Evolutionary conservation across 37 sponge, comb jelly and placozoan species (phyloP).

Genomic region (Halisarca cf. caerulea): DNA sequence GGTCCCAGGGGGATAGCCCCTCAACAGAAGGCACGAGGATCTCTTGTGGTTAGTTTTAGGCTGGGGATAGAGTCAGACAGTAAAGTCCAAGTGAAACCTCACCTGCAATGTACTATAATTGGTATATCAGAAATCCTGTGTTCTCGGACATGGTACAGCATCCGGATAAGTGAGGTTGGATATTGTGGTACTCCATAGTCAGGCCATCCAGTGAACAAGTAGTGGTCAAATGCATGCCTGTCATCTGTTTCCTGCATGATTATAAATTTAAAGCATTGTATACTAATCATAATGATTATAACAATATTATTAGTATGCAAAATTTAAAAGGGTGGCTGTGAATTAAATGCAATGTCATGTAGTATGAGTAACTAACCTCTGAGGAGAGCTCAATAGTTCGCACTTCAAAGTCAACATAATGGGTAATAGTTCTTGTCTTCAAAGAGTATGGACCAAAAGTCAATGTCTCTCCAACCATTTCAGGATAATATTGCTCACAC

Average conservation of each 20-base stretch:
- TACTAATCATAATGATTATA: no score
- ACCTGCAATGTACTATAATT: neutral
- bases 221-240: slow-evolving; percentile 9
- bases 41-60: no score
- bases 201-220: slow-evolving; percentile 13
- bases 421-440: neutral
- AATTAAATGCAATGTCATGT: no score
- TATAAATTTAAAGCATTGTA: no score
- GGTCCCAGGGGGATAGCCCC: no score
- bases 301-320: no score
- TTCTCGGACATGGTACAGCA: neutral
- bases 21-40: no score
- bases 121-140: neutral
- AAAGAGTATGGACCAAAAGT: neutral
- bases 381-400: slow-evolving; percentile 1
- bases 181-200: slow-evolving; percentile 10
- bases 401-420: slow-evolving; percentile 20
- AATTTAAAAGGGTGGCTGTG: no score
- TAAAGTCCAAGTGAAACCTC: no score
- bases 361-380: neutral
- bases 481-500: slow-evolving; percentile 13
- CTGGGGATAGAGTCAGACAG: no score
- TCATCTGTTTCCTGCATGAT: neutral
- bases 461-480: neutral
- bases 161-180: neutral